Evolutionary conservation across 2,888 invertebrate species (phyloP).

Genomic region (Zonitis immaculata): DNA sequence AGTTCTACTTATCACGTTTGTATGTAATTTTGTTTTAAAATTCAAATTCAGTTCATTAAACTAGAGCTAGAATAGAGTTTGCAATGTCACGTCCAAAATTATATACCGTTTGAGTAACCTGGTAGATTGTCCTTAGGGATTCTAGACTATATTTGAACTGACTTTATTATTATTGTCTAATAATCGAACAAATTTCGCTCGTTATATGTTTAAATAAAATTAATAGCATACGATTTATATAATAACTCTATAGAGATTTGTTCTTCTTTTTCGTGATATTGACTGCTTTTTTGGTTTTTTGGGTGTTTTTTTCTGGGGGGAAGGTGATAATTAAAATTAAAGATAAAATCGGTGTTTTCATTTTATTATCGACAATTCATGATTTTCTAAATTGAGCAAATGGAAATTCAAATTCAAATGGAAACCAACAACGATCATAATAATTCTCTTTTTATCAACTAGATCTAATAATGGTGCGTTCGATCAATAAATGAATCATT

Average conservation of each 20-base stretch:
- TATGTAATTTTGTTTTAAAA: background rate
- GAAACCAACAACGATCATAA: too few relatives aligned
- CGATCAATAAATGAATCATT: background rate
- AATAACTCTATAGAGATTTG: too few relatives aligned
- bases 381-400: too few relatives aligned
- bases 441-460: too few relatives aligned
- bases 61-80: background rate
- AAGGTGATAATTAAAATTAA: too few relatives aligned
- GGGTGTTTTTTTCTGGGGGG: too few relatives aligned
- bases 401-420: too few relatives aligned
- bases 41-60: background rate
- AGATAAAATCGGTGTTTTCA: too few relatives aligned
- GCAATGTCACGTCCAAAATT: background rate
- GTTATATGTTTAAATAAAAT: background rate
- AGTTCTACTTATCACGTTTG: background rate
- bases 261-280: too few relatives aligned
- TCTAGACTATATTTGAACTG: background rate
- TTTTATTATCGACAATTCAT: too few relatives aligned
- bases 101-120: background rate
- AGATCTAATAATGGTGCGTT: background rate
- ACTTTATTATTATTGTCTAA: background rate
- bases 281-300: too few relatives aligned
- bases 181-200: background rate
- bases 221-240: background rate
- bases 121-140: background rate